A percentile compares a stretch with the other conserved stretches of the same genome.
phyloP scores from a whole-genome alignment of 2,888 invertebrate species.

The Acheta domesticus region DNA sequence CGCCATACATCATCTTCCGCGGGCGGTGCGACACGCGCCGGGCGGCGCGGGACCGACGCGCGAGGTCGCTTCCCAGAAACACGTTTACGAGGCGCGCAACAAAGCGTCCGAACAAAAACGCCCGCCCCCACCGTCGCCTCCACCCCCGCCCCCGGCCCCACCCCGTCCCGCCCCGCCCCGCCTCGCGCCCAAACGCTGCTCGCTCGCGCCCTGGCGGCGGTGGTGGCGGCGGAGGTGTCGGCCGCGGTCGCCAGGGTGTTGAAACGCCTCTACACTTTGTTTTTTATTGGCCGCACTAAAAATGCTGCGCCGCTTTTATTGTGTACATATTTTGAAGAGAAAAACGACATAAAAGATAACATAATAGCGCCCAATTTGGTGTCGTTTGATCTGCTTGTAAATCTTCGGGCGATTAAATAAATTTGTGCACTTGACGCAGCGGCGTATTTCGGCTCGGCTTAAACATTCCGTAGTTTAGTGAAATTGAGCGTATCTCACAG shows the following conservation, averaged over 20 bases:
- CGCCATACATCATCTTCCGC: too few relatives aligned
- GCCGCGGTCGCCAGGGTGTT: background rate
- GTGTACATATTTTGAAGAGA: conserved; percentile 18
- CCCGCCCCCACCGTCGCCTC: too few relatives aligned
- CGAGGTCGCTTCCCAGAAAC: background rate
- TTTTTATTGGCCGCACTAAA: conserved; percentile 18
- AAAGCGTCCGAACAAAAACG: background rate
- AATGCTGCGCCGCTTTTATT: conserved; percentile 10
- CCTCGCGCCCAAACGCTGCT: background rate
- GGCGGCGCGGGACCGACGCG: background rate
- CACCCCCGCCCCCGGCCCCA: background rate
- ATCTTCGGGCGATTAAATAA: conserved; percentile 18
- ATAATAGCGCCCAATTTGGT: conserved; percentile 9
- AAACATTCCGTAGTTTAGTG: background rate
- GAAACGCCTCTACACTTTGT: background rate
- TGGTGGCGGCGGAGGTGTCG: background rate
- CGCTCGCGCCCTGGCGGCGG: background rate
- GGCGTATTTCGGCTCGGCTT: background rate
- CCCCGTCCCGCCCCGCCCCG: background rate
- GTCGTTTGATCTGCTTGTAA: conserved; percentile 11
- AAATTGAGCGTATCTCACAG: background rate
- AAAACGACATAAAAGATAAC: background rate
- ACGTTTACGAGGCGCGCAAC: conserved; percentile 9
- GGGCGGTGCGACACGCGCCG: too few relatives aligned
- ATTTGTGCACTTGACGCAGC: background rate